phyloP scores from a whole-genome alignment of 1,140 invertebrate species.

The Anoplolepis gracilipes region DNA sequence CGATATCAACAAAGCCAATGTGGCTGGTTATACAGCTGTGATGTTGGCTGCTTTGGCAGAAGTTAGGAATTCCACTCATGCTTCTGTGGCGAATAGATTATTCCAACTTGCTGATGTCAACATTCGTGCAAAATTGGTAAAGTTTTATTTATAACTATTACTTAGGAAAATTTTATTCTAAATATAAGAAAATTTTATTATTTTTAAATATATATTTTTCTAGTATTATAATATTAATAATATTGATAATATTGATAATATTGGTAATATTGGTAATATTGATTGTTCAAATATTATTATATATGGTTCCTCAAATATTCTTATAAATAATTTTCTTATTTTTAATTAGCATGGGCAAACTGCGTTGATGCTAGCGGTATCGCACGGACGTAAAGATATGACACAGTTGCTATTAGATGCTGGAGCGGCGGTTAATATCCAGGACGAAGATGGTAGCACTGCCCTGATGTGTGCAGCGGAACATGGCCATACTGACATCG shows the following conservation, averaged over 20 bases:
- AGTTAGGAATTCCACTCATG: slow-evolving; percentile 91
- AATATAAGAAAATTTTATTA: no score
- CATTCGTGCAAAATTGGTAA: slow-evolving; percentile 92
- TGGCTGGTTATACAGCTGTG: slow-evolving; percentile 96
- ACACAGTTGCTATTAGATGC: slow-evolving; percentile 93
- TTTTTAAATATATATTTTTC: no score
- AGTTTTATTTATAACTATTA: no score
- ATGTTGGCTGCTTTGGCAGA: slow-evolving; percentile 96
- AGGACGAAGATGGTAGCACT: slow-evolving; percentile 97
- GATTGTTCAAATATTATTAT: neutral
- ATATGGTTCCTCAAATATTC: neutral
- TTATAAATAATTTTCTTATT: slow-evolving; percentile 44
- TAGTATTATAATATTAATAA: no score
- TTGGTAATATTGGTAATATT: no score
- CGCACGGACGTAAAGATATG: slow-evolving; percentile 95
- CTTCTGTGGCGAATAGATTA: slow-evolving; percentile 92
- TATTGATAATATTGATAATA: no score
- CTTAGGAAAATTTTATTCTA: no score
- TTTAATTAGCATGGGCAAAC: slow-evolving; percentile 93
- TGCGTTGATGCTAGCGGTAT: slow-evolving; percentile 96
- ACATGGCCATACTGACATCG: slow-evolving; percentile 95
- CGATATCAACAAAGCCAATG: slow-evolving; percentile 95
- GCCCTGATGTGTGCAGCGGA: slow-evolving; percentile 98
- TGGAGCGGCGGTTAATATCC: slow-evolving; percentile 96
- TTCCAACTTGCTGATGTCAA: slow-evolving; percentile 96